A percentile compares a stretch with the other conserved stretches of the same genome.
phyloP scores from a whole-genome alignment of 2,888 invertebrate species.

The Diloba caeruleocephala region DNA sequence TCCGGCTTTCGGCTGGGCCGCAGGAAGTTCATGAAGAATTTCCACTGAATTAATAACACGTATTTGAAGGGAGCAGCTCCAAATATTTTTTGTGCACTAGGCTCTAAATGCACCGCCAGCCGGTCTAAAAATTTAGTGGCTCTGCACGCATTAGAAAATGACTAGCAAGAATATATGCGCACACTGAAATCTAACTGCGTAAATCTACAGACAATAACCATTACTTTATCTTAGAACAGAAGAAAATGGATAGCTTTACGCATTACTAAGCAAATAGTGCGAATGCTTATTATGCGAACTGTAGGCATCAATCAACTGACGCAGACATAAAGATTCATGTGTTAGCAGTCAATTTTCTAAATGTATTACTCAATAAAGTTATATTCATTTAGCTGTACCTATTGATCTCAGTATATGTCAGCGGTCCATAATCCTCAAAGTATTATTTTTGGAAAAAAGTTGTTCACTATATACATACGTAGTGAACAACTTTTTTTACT shows the following conservation, averaged over 20 bases:
- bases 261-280: slow-evolving; percentile 19
- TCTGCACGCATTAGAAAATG: no score
- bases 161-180: neutral
- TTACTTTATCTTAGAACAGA: slow-evolving; percentile 14
- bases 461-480: no score
- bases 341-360: slow-evolving; percentile 29
- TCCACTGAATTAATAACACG: no score
- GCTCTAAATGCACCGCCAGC: no score
- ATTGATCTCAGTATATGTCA: no score
- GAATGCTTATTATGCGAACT: slow-evolving; percentile 15
- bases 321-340: slow-evolving; percentile 8
- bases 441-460: neutral
- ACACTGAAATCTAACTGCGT: slow-evolving; percentile 1
- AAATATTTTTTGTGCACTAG: no score
- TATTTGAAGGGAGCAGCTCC: no score
- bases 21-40: no score
- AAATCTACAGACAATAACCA: neutral
- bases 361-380: slow-evolving; percentile 16
- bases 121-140: no score
- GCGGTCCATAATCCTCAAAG: no score
- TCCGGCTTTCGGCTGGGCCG: no score
- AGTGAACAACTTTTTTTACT: no score
- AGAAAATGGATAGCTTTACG: slow-evolving; percentile 12
- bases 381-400: slow-evolving; percentile 5
- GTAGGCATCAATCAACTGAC: slow-evolving; percentile 24